Evolutionary conservation across 2,113 vertebrate species (phyloP).

Genomic region (Porphyrio hochstetteri): DNA sequence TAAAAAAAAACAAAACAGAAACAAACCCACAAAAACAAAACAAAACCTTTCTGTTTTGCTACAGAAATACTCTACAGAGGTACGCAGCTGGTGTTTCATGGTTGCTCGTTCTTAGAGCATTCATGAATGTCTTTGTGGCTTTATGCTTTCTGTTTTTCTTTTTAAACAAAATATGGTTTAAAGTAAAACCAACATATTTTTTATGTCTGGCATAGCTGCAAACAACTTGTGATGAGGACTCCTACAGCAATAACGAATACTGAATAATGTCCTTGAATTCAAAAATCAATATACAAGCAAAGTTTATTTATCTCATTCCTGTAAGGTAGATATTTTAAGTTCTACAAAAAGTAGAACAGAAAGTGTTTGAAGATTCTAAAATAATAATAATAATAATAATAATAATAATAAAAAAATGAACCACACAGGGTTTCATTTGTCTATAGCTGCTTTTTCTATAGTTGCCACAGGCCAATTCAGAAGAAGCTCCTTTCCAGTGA

Average conservation of each 20-base stretch:
- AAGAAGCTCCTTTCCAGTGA: not conserved
- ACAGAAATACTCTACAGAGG: not conserved
- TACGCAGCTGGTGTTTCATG: not conserved
- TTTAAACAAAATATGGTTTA: not conserved
- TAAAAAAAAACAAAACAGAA: not conserved
- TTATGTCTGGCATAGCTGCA: not conserved
- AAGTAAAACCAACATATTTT: not conserved
- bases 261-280: not conserved
- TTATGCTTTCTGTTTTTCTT: not conserved
- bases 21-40: too few relatives aligned
- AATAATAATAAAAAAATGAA: not conserved
- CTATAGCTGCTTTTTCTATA: not conserved
- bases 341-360: not conserved
- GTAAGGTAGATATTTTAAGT: not conserved
- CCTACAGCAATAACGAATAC: not conserved
- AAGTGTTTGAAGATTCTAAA: not conserved
- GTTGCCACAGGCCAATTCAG: not conserved
- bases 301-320: not conserved
- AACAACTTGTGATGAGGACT: not conserved
- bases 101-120: not conserved
- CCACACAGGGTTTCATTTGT: not conserved
- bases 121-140: not conserved
- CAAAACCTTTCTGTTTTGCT: not conserved
- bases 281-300: not conserved
- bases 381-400: not conserved